Evolutionary conservation across 2,888 invertebrate genomes (phyloP), one percentile per base, ranked within the genome.

Genomic region (Slavum lentiscoides): DNA sequence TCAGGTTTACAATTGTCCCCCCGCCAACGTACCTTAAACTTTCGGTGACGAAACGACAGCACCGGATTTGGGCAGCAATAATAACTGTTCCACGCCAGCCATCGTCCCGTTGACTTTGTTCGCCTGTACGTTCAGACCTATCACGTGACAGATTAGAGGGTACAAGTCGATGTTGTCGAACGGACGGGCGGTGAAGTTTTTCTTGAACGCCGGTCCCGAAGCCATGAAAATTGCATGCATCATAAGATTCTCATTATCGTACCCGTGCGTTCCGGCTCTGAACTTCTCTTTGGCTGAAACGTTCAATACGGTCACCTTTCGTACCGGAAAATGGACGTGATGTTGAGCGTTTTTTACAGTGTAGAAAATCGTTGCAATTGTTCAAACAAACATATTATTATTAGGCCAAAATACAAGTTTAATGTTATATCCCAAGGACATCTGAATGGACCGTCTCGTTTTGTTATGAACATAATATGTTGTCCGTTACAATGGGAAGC

Each of bases 141-240:
- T 58, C 3, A 84, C 61, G 15, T 82, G 68, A 11, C 83, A 74
- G 53, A 83, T 90, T 30, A 93, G 85, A 58, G 90, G 89, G 85
- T 90, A 91, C 66, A 93, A 86, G 86, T 93, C 92, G 19, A 92
- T 88, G 70, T 89, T 90, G 81, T 89, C 86, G 83, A 92, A 91
- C 0, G 91, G 89, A 6, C 88, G 84, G 2, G 89, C 85, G 84
- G 87, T 86, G 84, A 88, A 87, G 62, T 87, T 85, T 62, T 86
- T 84, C 83, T 88, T 88, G 84, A 93, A 90, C 82, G 87, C 87
- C 1, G 92, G 92, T 5, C 93, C 93, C 83, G 88, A 87, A 0
- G 91, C 92, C 85, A 93, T 89, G 85, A 93, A 93, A 84, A 91
- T 90, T 9, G 92, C 91, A 84, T 89, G 90, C 93, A 93, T 93